These are phyloP conservation scores for Tanytarsus gracilentus DNA, from an alignment of 2,888 invertebrate genomes.

Conservation along the genomic window DNA sequence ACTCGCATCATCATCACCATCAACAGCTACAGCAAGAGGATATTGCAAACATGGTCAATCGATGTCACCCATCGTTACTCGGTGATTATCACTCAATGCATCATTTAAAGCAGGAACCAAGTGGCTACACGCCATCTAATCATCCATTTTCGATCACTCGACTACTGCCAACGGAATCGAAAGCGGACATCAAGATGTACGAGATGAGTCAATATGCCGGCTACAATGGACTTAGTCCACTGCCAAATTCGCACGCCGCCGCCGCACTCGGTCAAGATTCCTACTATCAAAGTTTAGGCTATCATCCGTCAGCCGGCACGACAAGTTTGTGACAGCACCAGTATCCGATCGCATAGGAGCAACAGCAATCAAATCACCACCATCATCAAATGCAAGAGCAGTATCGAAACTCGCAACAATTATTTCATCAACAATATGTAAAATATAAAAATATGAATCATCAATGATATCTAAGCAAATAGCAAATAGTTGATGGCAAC, in stretches of 20 bases:
- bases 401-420: constrained; percentile 22
- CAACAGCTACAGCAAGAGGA: constrained; percentile 51
- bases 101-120: constrained; percentile 68
- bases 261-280: constrained; percentile 58
- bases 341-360: constrained; percentile 77
- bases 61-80: constrained; percentile 54
- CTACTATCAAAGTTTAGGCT: constrained; percentile 76
- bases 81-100: constrained; percentile 52
- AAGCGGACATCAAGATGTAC: constrained; percentile 88
- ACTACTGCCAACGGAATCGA: constrained; percentile 78
- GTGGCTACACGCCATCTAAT: constrained; percentile 70
- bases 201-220: constrained; percentile 62
- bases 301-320: constrained; percentile 59
- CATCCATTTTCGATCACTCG: constrained; percentile 94
- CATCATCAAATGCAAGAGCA: constrained; percentile 15
- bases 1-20: constrained; percentile 45
- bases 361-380: constrained; percentile 29
- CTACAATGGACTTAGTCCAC: constrained; percentile 53
- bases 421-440: constrained; percentile 29
- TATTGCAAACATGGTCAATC: constrained; percentile 55
- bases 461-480: constrained; percentile 23
- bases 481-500: no score
- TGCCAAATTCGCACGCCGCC: constrained; percentile 52
- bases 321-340: constrained; percentile 85
- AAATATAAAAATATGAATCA: constrained; percentile 25